These are phyloP conservation scores for Microchirus variegatus DNA, from an alignment of 2,797 vertebrate genomes.

Conservation along the genomic window DNA sequence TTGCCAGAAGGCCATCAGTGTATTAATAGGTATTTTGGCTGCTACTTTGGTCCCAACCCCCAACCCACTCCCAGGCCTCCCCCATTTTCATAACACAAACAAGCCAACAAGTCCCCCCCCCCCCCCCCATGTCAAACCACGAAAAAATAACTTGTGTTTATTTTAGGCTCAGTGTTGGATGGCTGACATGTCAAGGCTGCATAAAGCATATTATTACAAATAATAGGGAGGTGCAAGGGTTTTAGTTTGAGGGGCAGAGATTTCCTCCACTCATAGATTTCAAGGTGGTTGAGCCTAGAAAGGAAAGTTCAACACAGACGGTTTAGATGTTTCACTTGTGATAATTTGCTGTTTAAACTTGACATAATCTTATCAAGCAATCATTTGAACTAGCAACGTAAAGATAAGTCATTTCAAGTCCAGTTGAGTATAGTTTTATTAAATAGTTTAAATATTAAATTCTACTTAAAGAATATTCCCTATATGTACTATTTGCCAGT, in stretches of 20 bases:
- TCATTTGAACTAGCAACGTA: no score
- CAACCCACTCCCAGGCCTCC: constrained; percentile 7
- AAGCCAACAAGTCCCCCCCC: constrained; percentile 36
- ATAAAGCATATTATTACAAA: constrained; percentile 28
- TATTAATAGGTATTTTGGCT: constrained; percentile 80
- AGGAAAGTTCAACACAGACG: no score
- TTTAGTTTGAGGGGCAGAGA: constrained; percentile 3
- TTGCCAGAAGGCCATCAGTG: constrained; percentile 70
- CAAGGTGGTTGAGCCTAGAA: no score
- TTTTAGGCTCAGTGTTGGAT: constrained; percentile 52
- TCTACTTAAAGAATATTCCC: no score
- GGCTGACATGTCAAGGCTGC: constrained; percentile 40
- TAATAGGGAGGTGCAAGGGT: constrained; percentile 27
- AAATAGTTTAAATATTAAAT: no score
- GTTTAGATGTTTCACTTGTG: no score
- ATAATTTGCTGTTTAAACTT: no score
- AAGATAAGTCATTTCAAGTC: no score
- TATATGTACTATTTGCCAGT: no score
- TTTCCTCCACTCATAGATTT: not conserved
- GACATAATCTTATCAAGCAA: no score
- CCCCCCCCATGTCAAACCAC: not conserved
- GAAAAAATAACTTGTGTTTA: constrained; percentile 41
- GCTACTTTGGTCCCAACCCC: constrained; percentile 60
- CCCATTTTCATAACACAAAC: constrained; percentile 61
- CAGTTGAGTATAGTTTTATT: no score